Evolutionary conservation across 2,888 invertebrate genomes (phyloP).

Genomic region (Orthosia incerta): DNA sequence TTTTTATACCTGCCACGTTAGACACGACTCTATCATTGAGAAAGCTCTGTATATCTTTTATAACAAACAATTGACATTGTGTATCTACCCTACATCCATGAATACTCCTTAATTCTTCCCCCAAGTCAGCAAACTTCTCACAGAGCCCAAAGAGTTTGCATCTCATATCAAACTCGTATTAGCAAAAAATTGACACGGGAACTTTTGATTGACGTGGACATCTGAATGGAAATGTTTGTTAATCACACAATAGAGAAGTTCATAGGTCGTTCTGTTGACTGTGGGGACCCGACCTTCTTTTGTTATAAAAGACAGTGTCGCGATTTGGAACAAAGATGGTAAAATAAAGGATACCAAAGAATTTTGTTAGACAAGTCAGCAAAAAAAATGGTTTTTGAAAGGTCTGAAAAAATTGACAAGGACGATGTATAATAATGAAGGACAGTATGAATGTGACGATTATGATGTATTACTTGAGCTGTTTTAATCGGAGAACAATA

Average conservation of each 20-base stretch:
- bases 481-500: constrained; percentile 42
- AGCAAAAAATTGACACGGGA: constrained; percentile 75
- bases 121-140: constrained; percentile 59
- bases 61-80: constrained; percentile 44
- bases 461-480: constrained; percentile 42
- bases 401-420: constrained; percentile 51
- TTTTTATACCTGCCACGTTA: background rate
- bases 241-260: constrained; percentile 72
- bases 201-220: constrained; percentile 78
- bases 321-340: constrained; percentile 74
- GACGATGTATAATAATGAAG: constrained; percentile 47
- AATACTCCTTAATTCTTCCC: constrained; percentile 56
- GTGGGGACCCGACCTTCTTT: constrained; percentile 38
- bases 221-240: constrained; percentile 64
- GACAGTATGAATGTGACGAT: constrained; percentile 40
- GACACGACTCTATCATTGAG: background rate
- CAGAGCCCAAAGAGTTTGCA: constrained; percentile 61
- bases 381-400: no score
- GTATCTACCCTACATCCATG: constrained; percentile 40
- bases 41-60: constrained; percentile 1
- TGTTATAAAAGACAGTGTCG: constrained; percentile 70
- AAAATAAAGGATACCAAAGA: constrained; percentile 56
- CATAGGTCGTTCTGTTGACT: constrained; percentile 75
- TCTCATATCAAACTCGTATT: constrained; percentile 75
- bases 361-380: constrained; percentile 43